These are phyloP conservation scores for Cairina moschata DNA, from an alignment of 2,113 vertebrate genomes.

Conservation along the genomic window DNA sequence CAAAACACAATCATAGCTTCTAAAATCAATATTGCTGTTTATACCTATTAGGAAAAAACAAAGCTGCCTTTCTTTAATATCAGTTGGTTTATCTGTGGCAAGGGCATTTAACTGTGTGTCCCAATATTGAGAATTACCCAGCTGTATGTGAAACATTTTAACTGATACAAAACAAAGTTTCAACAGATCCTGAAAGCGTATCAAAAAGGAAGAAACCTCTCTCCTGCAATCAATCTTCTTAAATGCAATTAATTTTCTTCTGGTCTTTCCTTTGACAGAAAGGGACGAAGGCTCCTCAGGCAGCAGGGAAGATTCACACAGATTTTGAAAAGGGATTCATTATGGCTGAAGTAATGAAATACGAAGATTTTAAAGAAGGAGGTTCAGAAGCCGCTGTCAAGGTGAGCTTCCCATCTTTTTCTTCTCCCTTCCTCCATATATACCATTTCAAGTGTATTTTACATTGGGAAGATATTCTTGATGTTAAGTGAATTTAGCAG, in stretches of 20 bases:
- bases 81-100: constrained; percentile 79
- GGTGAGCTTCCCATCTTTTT: constrained; percentile 80
- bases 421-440: neutral
- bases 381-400: constrained; percentile 91
- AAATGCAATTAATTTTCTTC: constrained; percentile 86
- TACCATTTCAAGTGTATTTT: constrained; percentile 55
- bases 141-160: constrained; percentile 54
- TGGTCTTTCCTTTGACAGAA: constrained; percentile 86
- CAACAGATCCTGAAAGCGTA: constrained; percentile 58
- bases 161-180: constrained; percentile 71
- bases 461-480: constrained; percentile 73
- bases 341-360: constrained; percentile 98
- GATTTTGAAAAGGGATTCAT: constrained; percentile 97
- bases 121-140: constrained; percentile 68
- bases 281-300: constrained; percentile 94
- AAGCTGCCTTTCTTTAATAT: constrained; percentile 71
- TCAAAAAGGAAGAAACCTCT: constrained; percentile 79
- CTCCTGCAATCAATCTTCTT: constrained; percentile 84
- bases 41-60: constrained; percentile 78
- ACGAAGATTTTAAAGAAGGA: constrained; percentile 95
- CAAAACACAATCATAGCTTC: constrained; percentile 81
- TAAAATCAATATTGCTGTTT: constrained; percentile 87
- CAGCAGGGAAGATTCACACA: constrained; percentile 92
- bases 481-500: constrained; percentile 76
- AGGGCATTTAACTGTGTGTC: constrained; percentile 67